Base-by-base conservation (phyloP, 2,888 invertebrate species). In the Pheosia tremula region DNA sequence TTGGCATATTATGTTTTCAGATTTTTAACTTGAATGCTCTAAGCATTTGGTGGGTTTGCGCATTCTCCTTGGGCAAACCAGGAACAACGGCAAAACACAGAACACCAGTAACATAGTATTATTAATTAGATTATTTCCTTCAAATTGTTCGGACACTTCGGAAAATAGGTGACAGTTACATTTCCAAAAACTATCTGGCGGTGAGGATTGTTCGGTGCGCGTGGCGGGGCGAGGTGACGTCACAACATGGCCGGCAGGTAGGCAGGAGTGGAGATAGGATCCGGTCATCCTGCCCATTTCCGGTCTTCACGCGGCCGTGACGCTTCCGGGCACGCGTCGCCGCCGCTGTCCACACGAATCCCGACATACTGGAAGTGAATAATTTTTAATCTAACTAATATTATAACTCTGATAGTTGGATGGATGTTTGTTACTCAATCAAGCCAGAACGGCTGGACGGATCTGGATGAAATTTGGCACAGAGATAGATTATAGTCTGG, bases 221-320 rank as follows among this genome's bases (percentile, higher is more conserved):
- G 72, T 63, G 72, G 75, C 72, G 78, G 77, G 70, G 74, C 73
- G 74, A 71, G 76, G 86, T 90, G 91, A 92, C 90, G 89, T 92
- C 89, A 91, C 89, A 90, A 90, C 90, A 91, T 89, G 91, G 87
- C 86, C 79, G 78, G 84, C 88, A 89, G 91, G 84, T 88, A 89
- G 91, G 91, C 89, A 90, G 90, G 86, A 78, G 76, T 89, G 90
- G 91, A 93, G 93, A 93, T 93, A 93, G 93, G 91, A 93, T 93
- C 92, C 93, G 93, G 93, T 93, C 93, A 93, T 93, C 93, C 93
- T 93, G 93, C 85, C 93, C 93, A 93, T 93, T 93, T 93, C 93
- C 93, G 93, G 93, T 93, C 93, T 93, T 93, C 93, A 93, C 92
- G 91, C 92, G 91, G 91, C 91, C 92, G 91, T 93, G 93, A 91